A percentile compares a stretch with the other conserved stretches of the same genome.
These are phyloP conservation scores for Xiphophorus hellerii DNA, from an alignment of 2,113 vertebrate genomes.

Conservation along the genomic window DNA sequence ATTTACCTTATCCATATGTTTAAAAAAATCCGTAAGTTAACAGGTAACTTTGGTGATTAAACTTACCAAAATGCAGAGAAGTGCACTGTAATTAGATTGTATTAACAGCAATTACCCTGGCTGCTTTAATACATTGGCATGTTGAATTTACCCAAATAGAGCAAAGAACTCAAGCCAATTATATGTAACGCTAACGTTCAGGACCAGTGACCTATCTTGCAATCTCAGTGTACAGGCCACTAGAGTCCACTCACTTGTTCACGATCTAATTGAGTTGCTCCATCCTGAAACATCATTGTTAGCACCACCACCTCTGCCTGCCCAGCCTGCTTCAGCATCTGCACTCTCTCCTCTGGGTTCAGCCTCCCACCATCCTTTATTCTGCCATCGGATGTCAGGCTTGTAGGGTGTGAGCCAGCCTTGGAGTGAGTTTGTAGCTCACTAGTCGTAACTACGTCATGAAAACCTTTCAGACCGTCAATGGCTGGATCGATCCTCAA, in stretches of 20 bases:
- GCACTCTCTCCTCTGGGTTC: slow-evolving; percentile 69
- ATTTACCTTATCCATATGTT: too few relatives aligned
- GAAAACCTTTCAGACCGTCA: slow-evolving; percentile 8
- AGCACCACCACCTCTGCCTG: slow-evolving; percentile 77
- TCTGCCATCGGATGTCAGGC: slow-evolving; percentile 68
- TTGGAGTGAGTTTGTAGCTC: slow-evolving; percentile 26
- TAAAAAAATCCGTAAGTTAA: too few relatives aligned
- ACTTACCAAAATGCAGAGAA: too few relatives aligned
- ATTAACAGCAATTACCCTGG: too few relatives aligned
- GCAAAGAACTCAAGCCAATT: too few relatives aligned
- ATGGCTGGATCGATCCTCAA: not conserved
- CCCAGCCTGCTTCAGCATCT: slow-evolving; percentile 68
- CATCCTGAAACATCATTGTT: slow-evolving; percentile 86
- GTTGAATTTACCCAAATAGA: too few relatives aligned
- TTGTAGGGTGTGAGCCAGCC: slow-evolving; percentile 14
- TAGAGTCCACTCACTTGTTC: slow-evolving; percentile 77
- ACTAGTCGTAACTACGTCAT: not conserved
- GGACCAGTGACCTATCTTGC: not conserved
- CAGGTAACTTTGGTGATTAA: too few relatives aligned
- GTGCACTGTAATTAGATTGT: too few relatives aligned
- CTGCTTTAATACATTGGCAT: too few relatives aligned
- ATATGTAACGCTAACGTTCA: not conserved
- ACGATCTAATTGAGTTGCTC: slow-evolving; percentile 84
- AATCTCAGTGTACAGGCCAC: not conserved
- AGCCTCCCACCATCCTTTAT: slow-evolving; percentile 79